A percentile compares a stretch with the other conserved stretches of the same genome.
phyloP scores from a whole-genome alignment of 2,888 invertebrate genomes.

The Ichneumon xanthorius region DNA sequence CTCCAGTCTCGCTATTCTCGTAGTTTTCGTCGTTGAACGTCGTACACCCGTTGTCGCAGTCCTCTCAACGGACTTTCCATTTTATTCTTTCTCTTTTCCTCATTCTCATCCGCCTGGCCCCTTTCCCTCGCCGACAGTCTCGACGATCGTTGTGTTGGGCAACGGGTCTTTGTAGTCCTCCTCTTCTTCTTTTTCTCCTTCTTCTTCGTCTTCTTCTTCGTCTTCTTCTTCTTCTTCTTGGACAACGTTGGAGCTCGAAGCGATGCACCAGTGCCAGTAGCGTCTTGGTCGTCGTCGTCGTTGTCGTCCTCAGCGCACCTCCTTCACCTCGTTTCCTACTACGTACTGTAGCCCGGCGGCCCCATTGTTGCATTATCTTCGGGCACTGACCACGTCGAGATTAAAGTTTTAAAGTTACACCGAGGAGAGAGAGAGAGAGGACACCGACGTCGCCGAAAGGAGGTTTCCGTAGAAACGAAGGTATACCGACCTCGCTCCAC shows the following conservation, averaged over 20 bases:
- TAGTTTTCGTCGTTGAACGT: slow-evolving; percentile 53
- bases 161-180: slow-evolving; percentile 63
- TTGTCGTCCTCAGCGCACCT: slow-evolving; percentile 61
- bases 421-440: slow-evolving; percentile 46
- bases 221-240: slow-evolving; percentile 63
- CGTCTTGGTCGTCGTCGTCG: slow-evolving; percentile 58
- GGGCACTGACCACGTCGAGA: slow-evolving; percentile 77
- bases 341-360: slow-evolving; percentile 64
- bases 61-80: slow-evolving; percentile 61
- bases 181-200: slow-evolving; percentile 61
- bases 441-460: slow-evolving; percentile 49
- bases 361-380: slow-evolving; percentile 79
- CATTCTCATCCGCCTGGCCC: slow-evolving; percentile 71
- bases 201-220: slow-evolving; percentile 52
- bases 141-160: slow-evolving; percentile 67
- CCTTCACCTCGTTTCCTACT: slow-evolving; percentile 72
- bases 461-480: slow-evolving; percentile 41
- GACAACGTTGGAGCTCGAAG: slow-evolving; percentile 57
- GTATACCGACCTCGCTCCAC: slow-evolving; percentile 23
- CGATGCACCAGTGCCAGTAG: slow-evolving; percentile 43
- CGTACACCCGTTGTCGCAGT: slow-evolving; percentile 40
- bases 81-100: slow-evolving; percentile 60
- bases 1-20: slow-evolving; percentile 56
- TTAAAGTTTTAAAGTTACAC: slow-evolving; percentile 79
- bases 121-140: slow-evolving; percentile 71